Conservation (phyloP, 2,113 vertebrate species). For the pig (Sus scrofa) region T2T-Sscrofa CM000823.6:66454001-66454500, state of each 20-base stretch:
- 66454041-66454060: background rate
- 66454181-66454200: background rate
- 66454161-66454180: background rate
- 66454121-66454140: background rate
- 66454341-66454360: background rate
- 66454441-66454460: no score
- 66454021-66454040: background rate
- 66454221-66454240: background rate
- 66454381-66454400: no score
- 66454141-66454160: background rate
- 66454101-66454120: background rate
- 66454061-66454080: background rate
- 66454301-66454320: background rate
- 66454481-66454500: no score
- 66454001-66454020: no score
- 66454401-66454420: background rate
- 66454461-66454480: no score
- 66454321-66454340: background rate
- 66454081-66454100: background rate
- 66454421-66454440: background rate
- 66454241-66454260: background rate
- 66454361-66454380: no score
- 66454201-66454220: background rate
- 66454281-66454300: background rate
- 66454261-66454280: background rate